Evolutionary conservation across 1,140 invertebrate species (phyloP).

Genomic region (Dendroctonus ponderosae): DNA sequence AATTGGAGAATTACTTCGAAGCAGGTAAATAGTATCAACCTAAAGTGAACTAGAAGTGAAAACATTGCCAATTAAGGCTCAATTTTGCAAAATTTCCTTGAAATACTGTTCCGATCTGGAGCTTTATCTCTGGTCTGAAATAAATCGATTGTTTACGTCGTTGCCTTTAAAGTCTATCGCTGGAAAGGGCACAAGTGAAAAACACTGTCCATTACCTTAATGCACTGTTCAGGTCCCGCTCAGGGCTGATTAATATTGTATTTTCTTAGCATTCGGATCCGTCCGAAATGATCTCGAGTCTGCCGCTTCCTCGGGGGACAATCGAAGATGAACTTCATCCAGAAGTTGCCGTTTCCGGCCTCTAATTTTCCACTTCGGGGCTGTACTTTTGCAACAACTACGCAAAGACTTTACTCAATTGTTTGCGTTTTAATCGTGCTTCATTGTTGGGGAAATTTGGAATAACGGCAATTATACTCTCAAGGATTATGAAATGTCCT

Average conservation of each 20-base stretch:
- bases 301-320: constrained; percentile 22
- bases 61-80: too few species aligned
- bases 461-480: too few species aligned
- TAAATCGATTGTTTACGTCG: constrained; percentile 15
- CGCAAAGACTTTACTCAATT: too few species aligned
- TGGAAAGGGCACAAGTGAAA: constrained; percentile 31
- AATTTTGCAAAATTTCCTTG: too few species aligned
- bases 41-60: too few species aligned
- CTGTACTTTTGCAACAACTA: too few species aligned
- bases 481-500: too few species aligned
- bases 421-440: too few species aligned
- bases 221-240: constrained; percentile 47
- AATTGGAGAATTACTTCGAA: constrained; percentile 8
- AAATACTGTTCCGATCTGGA: too few species aligned
- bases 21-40: too few species aligned
- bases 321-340: constrained; percentile 8
- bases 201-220: constrained; percentile 48
- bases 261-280: constrained; percentile 44
- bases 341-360: constrained; percentile 19
- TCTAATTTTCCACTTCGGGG: background rate
- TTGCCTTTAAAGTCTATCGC: constrained; percentile 17
- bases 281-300: constrained; percentile 18
- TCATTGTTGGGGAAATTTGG: too few species aligned
- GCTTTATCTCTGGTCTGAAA: background rate
- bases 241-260: constrained; percentile 48